Conservation (phyloP, 2,797 vertebrate genomes). For the Neosilurus mollespiculum region DNA sequence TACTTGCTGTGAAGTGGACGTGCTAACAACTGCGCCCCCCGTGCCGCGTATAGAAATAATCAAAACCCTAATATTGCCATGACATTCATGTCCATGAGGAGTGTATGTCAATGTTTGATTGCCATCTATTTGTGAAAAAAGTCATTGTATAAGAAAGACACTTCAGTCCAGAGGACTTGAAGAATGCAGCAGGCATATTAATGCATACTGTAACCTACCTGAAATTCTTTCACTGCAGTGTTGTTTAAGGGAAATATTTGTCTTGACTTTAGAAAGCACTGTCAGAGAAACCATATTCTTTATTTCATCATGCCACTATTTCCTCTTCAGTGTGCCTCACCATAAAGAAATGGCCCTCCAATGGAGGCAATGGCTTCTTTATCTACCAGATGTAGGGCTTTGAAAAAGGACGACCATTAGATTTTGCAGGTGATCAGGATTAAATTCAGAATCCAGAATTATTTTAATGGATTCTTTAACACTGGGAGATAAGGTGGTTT, state of each 20-base stretch:
- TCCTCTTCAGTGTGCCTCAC: background rate
- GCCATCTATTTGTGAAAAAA: background rate
- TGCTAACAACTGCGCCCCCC: too few relatives aligned
- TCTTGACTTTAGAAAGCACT: slow-evolving; percentile 46
- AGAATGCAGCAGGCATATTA: slow-evolving; percentile 5
- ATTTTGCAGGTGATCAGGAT: too few relatives aligned
- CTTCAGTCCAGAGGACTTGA: background rate
- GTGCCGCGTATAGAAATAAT: too few relatives aligned
- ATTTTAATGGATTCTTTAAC: too few relatives aligned
- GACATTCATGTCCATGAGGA: too few relatives aligned
- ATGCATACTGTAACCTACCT: slow-evolving; percentile 17
- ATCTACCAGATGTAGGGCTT: too few relatives aligned
- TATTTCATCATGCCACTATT: background rate
- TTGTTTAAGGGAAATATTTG: slow-evolving; percentile 50
- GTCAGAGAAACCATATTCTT: slow-evolving; percentile 14
- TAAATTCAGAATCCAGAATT: too few relatives aligned
- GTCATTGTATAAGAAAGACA: background rate
- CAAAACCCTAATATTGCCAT: too few relatives aligned
- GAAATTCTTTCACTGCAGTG: slow-evolving; percentile 49
- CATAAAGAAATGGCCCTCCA: background rate
- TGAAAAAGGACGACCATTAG: too few relatives aligned
- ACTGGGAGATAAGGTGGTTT: too few relatives aligned
- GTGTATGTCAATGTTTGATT: too few relatives aligned
- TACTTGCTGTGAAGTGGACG: too few relatives aligned
- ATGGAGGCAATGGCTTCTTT: background rate